Evolutionary conservation across 2,888 invertebrate genomes (phyloP), one percentile per base, ranked within the genome.

Genomic region (Smittia sp.): DNA sequence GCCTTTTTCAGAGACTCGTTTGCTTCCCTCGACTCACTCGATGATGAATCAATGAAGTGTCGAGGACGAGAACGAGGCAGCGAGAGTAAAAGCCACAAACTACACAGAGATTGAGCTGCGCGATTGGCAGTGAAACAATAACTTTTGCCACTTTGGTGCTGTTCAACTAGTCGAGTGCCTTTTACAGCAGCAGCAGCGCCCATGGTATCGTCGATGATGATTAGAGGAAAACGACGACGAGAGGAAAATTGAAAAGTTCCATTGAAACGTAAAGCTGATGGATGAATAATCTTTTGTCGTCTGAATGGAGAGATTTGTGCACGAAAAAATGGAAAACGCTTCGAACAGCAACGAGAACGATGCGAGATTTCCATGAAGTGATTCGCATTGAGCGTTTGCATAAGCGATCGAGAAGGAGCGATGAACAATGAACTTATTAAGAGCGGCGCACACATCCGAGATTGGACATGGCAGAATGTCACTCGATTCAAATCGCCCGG

Each of bases 161-260:
- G 18, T 58, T 58, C 22, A 18, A 58, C 18, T 58, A 22, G 58
- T 58, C 58, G 58, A 58, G 58, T 15, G 58, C 11, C 58, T 20
- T 58, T 58, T 58, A 22, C 22, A 58, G 18, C 18, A 58, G 18
- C 20, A 32, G 32, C 32, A 32, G 3, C 32, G 32, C 20, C 58
- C 18, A 58, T 20, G 20, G 11, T 20, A 58, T 58, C 27, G 15
- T 22, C 27, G 63, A 25, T 27, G 63, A 65, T 65, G 27, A 27
- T 27, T 65, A 27, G 22, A 65, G 15, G 58, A 18, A 62, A 22
- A 22, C 22, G 22, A 24, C 58, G 24, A 62, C 22, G 58, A 20
- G 63, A 65, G 63, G 27, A 65, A 65, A 65, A 65, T 65, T 58
- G 58, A 58, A 58, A 58, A 58, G 58, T 58, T 58, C 58, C 58